Percentiles rank a stretch among this genome's conserved stretches.
Evolutionary conservation across 2,797 vertebrate species (phyloP).

Genomic region (Oreonectes daqikongensis): DNA sequence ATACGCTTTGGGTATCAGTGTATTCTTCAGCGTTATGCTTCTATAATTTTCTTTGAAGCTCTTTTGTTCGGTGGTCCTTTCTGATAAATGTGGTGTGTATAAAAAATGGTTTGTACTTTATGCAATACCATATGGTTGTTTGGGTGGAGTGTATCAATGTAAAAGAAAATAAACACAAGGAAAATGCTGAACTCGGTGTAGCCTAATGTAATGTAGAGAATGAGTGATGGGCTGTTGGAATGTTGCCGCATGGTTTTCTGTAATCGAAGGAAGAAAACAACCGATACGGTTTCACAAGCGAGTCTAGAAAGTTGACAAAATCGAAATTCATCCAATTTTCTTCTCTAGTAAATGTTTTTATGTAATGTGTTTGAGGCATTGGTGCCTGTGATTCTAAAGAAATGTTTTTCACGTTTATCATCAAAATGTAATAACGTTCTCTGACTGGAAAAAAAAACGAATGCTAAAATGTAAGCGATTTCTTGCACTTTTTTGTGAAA

Average conservation of each 20-base stretch:
- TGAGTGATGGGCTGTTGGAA: background rate
- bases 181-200: background rate
- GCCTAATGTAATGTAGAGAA: background rate
- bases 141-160: background rate
- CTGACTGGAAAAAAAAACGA: no score
- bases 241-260: background rate
- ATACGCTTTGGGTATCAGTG: background rate
- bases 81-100: background rate
- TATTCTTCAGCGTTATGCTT: background rate
- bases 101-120: background rate
- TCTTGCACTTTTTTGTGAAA: background rate
- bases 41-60: background rate
- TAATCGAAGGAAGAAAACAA: background rate
- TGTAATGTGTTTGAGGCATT: background rate
- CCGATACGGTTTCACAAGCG: background rate
- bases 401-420: background rate
- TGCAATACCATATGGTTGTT: background rate
- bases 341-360: background rate
- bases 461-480: background rate
- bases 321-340: background rate
- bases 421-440: background rate
- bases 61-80: background rate
- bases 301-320: background rate
- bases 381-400: background rate
- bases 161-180: conserved; percentile 17